Evolutionary conservation across 1,140 invertebrate genomes (phyloP).

Genomic region (Drosophila pruinosa): DNA sequence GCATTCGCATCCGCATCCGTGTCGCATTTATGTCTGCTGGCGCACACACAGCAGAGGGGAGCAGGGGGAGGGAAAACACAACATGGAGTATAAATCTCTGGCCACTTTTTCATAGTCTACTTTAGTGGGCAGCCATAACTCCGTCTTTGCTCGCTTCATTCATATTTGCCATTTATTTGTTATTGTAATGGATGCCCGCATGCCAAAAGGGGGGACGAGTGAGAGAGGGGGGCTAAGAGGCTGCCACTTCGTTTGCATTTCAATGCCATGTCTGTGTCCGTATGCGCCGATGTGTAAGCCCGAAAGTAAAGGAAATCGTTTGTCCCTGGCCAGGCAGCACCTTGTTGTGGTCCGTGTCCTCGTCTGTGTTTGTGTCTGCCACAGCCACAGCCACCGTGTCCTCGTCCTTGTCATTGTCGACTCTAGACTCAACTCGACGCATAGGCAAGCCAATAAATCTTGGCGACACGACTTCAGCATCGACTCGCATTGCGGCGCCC

Average conservation of each 20-base stretch:
- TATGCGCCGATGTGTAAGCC: conserved; percentile 16
- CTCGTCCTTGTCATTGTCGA: conserved; percentile 17
- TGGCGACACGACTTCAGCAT: conserved; percentile 37
- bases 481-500: not conserved
- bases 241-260: conserved; percentile 49
- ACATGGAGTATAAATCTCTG: conserved; percentile 67
- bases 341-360: conserved; percentile 18
- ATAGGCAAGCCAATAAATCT: conserved; percentile 42
- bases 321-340: conserved; percentile 27
- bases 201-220: conserved; percentile 12
- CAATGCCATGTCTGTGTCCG: conserved; percentile 47
- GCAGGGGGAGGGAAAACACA: not conserved
- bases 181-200: conserved; percentile 59
- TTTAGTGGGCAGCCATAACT: conserved; percentile 34
- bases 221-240: conserved; percentile 14
- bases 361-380: not conserved
- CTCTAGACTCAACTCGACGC: conserved; percentile 25
- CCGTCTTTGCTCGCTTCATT: not conserved
- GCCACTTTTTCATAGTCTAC: conserved; percentile 68
- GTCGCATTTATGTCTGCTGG: conserved; percentile 36
- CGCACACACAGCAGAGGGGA: not conserved
- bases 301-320: conserved; percentile 16
- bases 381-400: not conserved
- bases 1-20: conserved; percentile 50
- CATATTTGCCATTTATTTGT: conserved; percentile 69